Percentiles rank a stretch among this genome's conserved stretches.
Evolutionary conservation across 2,888 invertebrate genomes (phyloP).

Genomic region (Pemphredon lugubris): DNA sequence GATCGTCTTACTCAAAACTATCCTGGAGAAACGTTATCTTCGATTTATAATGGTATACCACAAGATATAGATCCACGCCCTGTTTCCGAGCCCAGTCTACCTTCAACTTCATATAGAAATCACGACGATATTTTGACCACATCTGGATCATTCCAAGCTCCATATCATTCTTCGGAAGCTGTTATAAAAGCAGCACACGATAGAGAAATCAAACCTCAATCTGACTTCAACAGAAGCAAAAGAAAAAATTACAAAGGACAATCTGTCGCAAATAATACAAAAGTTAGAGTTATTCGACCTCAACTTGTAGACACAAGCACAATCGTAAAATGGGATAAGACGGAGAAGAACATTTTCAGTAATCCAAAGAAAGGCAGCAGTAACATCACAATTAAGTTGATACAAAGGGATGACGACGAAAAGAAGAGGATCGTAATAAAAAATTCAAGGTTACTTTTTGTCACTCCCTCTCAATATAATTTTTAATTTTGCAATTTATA

Average conservation of each 20-base stretch:
- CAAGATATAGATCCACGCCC: constrained; percentile 67
- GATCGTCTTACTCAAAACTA: constrained; percentile 66
- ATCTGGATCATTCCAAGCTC: constrained; percentile 39
- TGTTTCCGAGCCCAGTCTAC: constrained; percentile 66
- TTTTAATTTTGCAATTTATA: constrained; percentile 7
- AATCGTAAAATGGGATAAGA: constrained; percentile 46
- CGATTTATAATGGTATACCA: constrained; percentile 70
- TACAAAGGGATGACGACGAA: constrained; percentile 53
- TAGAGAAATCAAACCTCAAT: constrained; percentile 11
- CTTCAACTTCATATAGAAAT: constrained; percentile 39
- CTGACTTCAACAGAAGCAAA: constrained; percentile 36
- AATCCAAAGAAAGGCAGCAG: constrained; percentile 71
- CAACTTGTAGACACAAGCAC: constrained; percentile 71
- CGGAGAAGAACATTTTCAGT: constrained; percentile 60
- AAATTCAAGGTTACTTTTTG: constrained; percentile 73
- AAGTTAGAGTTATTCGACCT: constrained; percentile 67
- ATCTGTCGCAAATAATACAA: constrained; percentile 48
- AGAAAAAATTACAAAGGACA: constrained; percentile 75
- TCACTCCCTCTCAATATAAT: neutral
- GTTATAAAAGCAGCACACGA: constrained; percentile 37
- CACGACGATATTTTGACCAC: neutral
- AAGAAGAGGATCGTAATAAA: constrained; percentile 75
- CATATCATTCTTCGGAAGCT: constrained; percentile 61
- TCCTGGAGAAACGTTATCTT: constrained; percentile 67
- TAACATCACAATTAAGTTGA: constrained; percentile 72